Evolutionary conservation across 2,888 invertebrate species (phyloP), one percentile per base, ranked within the genome.

Genomic region (Helicoverpa assulta): DNA sequence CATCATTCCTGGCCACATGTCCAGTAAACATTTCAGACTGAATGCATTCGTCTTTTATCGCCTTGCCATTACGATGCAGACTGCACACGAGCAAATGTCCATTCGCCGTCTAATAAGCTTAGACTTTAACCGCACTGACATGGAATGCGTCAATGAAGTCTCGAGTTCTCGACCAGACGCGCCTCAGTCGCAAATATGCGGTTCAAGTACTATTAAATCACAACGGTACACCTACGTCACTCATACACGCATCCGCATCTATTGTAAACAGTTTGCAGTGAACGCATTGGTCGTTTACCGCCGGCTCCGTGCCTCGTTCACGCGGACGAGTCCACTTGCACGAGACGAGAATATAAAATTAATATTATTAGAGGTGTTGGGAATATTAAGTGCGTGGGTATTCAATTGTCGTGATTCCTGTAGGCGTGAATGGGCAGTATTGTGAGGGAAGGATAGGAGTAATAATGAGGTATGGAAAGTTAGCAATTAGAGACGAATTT

Each of bases 251-350:
- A 88, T 87, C 86, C 88, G 84, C 78, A 82, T 71, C 83, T 85
- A 85, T 79, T 87, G 88, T 89, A 90, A 91, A 90, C 89, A 89
- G 87, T 89, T 82, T 88, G 81, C 84, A 81, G 82, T 70, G 62
- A 72, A 66, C 54, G 67, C 77, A 84, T 78, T 83, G 82, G 84
- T 71, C 83, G 83, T 82, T 82, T 83, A 83, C 80, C 80, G 81
- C 80, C 78, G 76, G 73, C 79, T 73, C 51, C 61, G 65, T 83
- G 80, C 77, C 74, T 65, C 73, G 70, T 82, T 84, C 76, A 75
- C 65, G 72, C 75, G 64, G 73, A 21, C 63, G 57, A 77, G 58
- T 58, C 63, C 40, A 77, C 82, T 83, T 56, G 84, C 65, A 76
- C 82, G 75, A 55, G 57, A 37, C 29, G 29, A 18, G 84, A 84